These are phyloP conservation scores for Byasa hedistus DNA, from an alignment of 2,888 invertebrate genomes.

Conservation along the genomic window DNA sequence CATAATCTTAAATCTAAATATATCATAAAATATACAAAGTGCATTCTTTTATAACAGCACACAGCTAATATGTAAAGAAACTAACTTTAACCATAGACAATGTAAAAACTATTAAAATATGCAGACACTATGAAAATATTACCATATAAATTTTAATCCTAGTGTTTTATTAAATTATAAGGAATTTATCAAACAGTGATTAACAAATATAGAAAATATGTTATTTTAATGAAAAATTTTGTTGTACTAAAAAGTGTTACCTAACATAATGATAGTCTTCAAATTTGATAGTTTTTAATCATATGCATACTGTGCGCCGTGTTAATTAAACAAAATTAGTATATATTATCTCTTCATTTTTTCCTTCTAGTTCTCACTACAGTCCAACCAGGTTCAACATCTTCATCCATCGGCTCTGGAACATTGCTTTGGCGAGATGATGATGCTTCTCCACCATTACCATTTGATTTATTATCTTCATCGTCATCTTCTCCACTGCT, in stretches of 20 bases:
- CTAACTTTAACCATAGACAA: no score
- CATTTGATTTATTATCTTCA: constrained; percentile 40
- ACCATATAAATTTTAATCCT: neutral
- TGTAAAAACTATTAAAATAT: no score
- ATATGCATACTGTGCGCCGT: neutral
- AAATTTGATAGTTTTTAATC: no score
- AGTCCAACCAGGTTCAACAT: constrained; percentile 84
- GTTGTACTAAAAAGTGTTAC: no score
- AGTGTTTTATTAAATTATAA: no score
- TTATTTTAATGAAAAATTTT: no score
- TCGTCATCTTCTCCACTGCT: constrained; percentile 64
- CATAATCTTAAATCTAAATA: constrained; percentile 8
- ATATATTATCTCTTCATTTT: constrained; percentile 54
- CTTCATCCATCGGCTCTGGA: constrained; percentile 69
- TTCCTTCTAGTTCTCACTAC: constrained; percentile 78
- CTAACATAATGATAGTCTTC: no score
- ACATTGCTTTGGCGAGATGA: constrained; percentile 44
- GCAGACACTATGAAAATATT: neutral
- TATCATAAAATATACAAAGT: neutral
- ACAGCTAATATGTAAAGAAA: no score
- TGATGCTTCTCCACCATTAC: constrained; percentile 37
- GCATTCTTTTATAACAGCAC: no score
- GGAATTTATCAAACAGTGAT: no score
- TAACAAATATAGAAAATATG: no score
- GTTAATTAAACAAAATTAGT: neutral